phyloP scores from a whole-genome alignment of 2,888 invertebrate genomes.

The Lochmaea capreae region DNA sequence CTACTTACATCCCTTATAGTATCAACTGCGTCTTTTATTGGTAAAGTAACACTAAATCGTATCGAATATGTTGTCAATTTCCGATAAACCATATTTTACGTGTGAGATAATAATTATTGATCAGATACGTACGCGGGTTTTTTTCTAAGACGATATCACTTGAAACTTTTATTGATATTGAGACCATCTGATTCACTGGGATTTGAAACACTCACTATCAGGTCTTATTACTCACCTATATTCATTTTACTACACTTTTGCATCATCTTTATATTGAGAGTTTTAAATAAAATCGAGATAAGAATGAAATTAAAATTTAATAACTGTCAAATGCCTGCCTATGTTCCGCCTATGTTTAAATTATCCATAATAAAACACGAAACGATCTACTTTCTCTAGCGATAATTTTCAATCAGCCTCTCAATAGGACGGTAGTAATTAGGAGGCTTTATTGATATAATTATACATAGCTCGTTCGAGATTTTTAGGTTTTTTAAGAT shows the following conservation, averaged over 20 bases:
- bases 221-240: too few species aligned
- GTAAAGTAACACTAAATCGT: constrained; percentile 23
- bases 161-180: not conserved
- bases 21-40: constrained; percentile 20
- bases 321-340: too few species aligned
- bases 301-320: too few species aligned
- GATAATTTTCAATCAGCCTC: constrained; percentile 35
- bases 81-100: constrained; percentile 23
- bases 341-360: constrained; percentile 13
- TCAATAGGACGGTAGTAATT: constrained; percentile 33
- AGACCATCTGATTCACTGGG: too few species aligned
- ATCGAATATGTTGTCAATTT: constrained; percentile 26
- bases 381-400: constrained; percentile 33
- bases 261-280: too few species aligned
- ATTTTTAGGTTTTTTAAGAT: constrained; percentile 32
- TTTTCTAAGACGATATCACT: not conserved
- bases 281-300: too few species aligned
- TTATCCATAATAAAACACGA: constrained; percentile 26
- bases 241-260: too few species aligned
- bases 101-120: constrained; percentile 20
- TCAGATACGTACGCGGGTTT: not conserved
- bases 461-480: constrained; percentile 31
- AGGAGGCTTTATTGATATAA: constrained; percentile 34
- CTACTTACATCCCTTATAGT: too few species aligned
- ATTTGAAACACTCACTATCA: too few species aligned